phyloP scores from a whole-genome alignment of 2,888 invertebrate species.

The Philopedon plagiatum region DNA sequence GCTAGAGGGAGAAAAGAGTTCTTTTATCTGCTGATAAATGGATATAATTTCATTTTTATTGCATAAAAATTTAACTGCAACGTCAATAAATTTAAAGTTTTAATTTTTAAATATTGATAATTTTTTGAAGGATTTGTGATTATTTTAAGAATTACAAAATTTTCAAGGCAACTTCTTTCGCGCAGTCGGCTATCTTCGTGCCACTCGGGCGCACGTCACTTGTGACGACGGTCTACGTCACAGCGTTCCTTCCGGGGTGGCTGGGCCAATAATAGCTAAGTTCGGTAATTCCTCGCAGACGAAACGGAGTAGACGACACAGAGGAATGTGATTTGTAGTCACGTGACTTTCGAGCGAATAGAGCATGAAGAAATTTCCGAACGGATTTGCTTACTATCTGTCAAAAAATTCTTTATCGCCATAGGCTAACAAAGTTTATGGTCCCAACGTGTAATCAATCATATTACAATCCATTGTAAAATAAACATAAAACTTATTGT shows the following conservation, averaged over 20 bases:
- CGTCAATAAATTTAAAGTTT: neutral
- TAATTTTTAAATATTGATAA: neutral
- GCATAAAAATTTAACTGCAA: neutral
- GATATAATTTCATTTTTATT: neutral
- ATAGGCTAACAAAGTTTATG: too few relatives aligned
- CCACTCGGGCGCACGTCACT: conserved; percentile 61
- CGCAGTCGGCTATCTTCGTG: conserved; percentile 34
- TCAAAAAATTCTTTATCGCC: too few relatives aligned
- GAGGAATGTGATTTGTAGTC: too few relatives aligned
- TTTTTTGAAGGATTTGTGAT: neutral
- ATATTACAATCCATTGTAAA: too few relatives aligned
- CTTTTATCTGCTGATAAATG: neutral
- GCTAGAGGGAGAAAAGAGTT: conserved; percentile 18
- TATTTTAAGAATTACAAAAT: conserved; percentile 24
- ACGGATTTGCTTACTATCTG: too few relatives aligned
- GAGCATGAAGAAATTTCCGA: too few relatives aligned
- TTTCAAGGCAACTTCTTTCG: conserved; percentile 16
- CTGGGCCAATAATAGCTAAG: conserved; percentile 69
- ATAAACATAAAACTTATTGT: too few relatives aligned
- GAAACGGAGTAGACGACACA: too few relatives aligned
- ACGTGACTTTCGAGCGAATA: too few relatives aligned
- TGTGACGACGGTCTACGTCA: conserved; percentile 68
- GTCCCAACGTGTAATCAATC: too few relatives aligned
- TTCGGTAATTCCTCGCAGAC: too few relatives aligned
- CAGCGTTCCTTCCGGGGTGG: conserved; percentile 66